Percentiles rank a stretch among this genome's conserved stretches.
Evolutionary conservation across 2,797 vertebrate genomes (phyloP).

Genomic region (Austrolebias charrua): DNA sequence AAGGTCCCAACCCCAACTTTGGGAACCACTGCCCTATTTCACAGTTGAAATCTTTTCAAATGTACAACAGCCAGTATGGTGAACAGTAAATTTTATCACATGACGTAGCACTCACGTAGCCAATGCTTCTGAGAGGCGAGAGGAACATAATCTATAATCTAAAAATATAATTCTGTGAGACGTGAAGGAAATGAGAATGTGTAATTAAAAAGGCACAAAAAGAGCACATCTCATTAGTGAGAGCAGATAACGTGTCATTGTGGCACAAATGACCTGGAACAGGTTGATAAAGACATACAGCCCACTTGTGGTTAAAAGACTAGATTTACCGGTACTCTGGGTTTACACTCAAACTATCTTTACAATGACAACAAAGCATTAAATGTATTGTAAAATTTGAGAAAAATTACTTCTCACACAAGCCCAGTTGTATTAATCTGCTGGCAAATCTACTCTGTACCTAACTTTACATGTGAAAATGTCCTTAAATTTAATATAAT

Average conservation of each 20-base stretch:
- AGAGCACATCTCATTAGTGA: constrained; percentile 56
- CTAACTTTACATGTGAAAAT: neutral
- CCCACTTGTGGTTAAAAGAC: constrained; percentile 28
- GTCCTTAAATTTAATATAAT: constrained; percentile 24
- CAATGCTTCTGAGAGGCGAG: constrained; percentile 41
- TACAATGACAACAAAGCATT: constrained; percentile 8
- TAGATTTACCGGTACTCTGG: constrained; percentile 8
- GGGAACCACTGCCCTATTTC: constrained; percentile 6
- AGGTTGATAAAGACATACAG: constrained; percentile 37
- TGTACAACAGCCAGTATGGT: constrained; percentile 26
- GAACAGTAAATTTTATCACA: constrained; percentile 40
- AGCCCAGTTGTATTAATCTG: constrained; percentile 14
- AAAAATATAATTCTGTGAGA: constrained; percentile 61
- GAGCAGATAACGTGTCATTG: constrained; percentile 46
- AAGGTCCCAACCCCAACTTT: no score
- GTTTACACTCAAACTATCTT: constrained; percentile 30
- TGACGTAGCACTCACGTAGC: constrained; percentile 35
- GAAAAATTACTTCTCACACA: neutral
- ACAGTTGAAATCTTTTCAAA: constrained; percentile 33
- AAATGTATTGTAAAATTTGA: constrained; percentile 32
- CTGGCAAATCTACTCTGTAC: constrained; percentile 10
- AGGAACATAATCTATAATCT: constrained; percentile 62
- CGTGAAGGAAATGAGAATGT: constrained; percentile 66
- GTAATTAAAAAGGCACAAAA: constrained; percentile 61
- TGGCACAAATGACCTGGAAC: constrained; percentile 38